Conservation (phyloP, 2,888 invertebrate species). For the Eilema caniola region DNA sequence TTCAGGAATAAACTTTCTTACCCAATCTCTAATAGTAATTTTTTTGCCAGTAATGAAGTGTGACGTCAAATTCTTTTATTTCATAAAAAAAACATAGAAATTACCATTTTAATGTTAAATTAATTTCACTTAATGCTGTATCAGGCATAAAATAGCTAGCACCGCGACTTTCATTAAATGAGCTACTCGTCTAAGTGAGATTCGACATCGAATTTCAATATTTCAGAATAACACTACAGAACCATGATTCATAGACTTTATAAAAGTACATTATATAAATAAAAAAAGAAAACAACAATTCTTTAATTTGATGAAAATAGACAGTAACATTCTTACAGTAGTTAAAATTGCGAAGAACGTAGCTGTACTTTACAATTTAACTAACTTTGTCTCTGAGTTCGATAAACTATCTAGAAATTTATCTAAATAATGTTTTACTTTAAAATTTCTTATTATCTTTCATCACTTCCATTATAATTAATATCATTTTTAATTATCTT, state of each 20-base stretch:
- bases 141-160: not conserved
- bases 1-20: not conserved
- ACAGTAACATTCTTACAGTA: conserved; percentile 24
- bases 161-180: not conserved
- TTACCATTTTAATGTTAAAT: too few species aligned
- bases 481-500: conserved; percentile 33
- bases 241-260: conserved; percentile 29
- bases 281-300: conserved; percentile 8
- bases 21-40: not conserved
- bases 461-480: conserved; percentile 54
- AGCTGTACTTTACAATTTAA: conserved; percentile 4
- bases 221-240: conserved; percentile 22
- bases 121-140: too few species aligned
- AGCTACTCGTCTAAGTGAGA: not conserved
- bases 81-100: too few species aligned
- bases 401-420: conserved; percentile 45
- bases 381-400: conserved; percentile 35
- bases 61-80: too few species aligned
- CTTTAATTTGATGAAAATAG: conserved; percentile 27
- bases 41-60: too few species aligned
- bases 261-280: conserved; percentile 17
- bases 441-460: conserved; percentile 49
- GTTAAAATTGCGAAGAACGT: conserved; percentile 24
- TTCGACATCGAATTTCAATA: not conserved
- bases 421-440: conserved; percentile 42